phyloP scores from a whole-genome alignment of 2,797 vertebrate genomes.

The Tadarida brasiliensis region DNA sequence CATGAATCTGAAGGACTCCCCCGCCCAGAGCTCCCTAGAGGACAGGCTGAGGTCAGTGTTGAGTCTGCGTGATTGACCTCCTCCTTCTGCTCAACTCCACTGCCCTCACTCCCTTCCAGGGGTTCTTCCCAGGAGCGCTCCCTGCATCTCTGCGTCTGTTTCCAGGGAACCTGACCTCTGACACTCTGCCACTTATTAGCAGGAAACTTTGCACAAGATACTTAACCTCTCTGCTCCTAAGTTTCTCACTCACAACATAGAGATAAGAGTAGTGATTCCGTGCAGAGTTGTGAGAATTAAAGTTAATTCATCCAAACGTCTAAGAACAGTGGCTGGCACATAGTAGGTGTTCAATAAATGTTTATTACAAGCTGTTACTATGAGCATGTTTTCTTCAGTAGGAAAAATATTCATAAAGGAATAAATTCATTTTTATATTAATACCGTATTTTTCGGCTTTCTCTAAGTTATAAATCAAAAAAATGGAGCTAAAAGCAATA shows the following conservation, averaged over 20 bases:
- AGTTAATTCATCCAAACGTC: background rate
- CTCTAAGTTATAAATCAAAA: slow-evolving; percentile 23
- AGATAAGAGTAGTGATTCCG: background rate
- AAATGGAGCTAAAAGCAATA: background rate
- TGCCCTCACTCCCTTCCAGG: background rate
- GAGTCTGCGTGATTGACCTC: background rate
- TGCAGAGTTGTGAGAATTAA: background rate
- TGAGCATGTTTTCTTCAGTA: background rate
- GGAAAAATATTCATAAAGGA: background rate
- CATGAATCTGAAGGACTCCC: background rate
- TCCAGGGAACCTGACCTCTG: background rate
- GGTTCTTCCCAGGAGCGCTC: background rate
- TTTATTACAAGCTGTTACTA: background rate
- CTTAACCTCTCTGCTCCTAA: background rate
- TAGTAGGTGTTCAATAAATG: background rate
- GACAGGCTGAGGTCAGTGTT: background rate
- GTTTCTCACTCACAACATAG: background rate
- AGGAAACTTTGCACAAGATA: background rate
- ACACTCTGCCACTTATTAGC: background rate
- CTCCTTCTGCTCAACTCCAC: background rate
- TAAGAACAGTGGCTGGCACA: background rate
- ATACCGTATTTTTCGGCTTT: background rate
- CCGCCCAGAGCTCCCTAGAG: background rate
- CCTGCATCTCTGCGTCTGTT: background rate
- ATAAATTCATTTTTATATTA: background rate